A percentile compares a stretch with the other conserved stretches of the same genome.
phyloP scores from a whole-genome alignment of 2,797 vertebrate species.

The Pygocentrus nattereri region DNA sequence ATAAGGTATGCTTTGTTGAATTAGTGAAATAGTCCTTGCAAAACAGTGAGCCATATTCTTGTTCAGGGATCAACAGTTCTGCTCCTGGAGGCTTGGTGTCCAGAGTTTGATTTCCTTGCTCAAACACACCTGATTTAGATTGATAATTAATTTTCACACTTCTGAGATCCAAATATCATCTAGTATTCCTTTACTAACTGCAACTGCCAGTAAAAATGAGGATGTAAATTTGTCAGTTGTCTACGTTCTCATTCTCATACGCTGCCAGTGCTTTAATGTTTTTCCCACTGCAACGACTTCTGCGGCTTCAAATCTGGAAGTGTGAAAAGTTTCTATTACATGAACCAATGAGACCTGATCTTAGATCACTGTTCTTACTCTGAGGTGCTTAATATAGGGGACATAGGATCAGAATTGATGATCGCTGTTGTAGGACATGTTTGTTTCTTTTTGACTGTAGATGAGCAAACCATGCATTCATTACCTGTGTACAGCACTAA shows the following conservation, averaged over 20 bases:
- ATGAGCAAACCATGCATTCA: neutral
- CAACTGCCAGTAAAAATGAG: no score
- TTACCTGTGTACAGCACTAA: neutral
- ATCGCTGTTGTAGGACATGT: neutral
- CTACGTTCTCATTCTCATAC: no score
- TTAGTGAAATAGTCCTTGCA: neutral
- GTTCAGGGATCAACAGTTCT: neutral
- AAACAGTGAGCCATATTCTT: no score
- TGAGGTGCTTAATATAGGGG: neutral
- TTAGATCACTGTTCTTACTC: neutral
- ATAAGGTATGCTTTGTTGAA: constrained; percentile 80
- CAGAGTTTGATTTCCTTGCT: neutral
- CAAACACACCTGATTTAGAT: neutral
- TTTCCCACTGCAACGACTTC: no score
- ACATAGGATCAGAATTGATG: neutral
- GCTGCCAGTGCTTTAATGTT: no score
- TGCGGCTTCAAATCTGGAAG: no score
- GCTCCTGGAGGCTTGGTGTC: neutral
- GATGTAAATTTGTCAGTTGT: no score
- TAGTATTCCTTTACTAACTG: no score
- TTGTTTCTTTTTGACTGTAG: neutral
- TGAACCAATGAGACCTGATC: neutral
- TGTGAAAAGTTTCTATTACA: neutral
- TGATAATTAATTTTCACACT: no score
- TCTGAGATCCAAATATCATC: no score